Evolutionary conservation across 2,888 invertebrate genomes (phyloP).

Genomic region (Minunthozetes semirufus): DNA sequence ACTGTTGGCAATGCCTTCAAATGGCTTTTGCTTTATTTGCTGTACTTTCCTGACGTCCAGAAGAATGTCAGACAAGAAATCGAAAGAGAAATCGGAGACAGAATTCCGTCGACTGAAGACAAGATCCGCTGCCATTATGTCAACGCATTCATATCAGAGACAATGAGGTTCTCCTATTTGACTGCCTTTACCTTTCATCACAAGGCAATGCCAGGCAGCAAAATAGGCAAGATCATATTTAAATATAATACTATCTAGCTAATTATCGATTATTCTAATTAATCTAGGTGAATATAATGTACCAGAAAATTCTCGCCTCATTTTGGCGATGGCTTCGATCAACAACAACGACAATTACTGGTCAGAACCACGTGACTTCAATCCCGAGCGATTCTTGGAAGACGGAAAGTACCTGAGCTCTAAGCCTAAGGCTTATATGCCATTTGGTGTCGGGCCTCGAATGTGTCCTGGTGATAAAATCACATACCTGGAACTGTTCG

Average conservation of each 20-base stretch:
- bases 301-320: background rate
- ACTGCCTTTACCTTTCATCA: background rate
- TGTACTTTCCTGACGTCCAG: background rate
- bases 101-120: background rate
- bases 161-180: background rate
- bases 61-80: background rate
- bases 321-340: background rate
- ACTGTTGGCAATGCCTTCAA: background rate
- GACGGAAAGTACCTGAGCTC: background rate
- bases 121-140: background rate
- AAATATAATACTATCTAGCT: too few relatives aligned
- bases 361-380: background rate
- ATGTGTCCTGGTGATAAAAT: slow-evolving; percentile 27
- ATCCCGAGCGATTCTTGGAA: slow-evolving; percentile 10
- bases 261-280: background rate
- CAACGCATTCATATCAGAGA: slow-evolving; percentile 17
- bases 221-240: too few relatives aligned
- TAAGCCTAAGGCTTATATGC: background rate
- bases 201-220: background rate
- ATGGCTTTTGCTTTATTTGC: background rate
- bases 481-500: background rate
- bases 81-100: slow-evolving; percentile 17
- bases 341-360: too few relatives aligned
- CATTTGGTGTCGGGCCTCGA: slow-evolving; percentile 23
- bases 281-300: background rate